A percentile compares a stretch with the other conserved stretches of the same genome.
Evolutionary conservation across 92 coral and sea anemone genomes (phyloP).

Genomic region (Isaurus tuberculatus): DNA sequence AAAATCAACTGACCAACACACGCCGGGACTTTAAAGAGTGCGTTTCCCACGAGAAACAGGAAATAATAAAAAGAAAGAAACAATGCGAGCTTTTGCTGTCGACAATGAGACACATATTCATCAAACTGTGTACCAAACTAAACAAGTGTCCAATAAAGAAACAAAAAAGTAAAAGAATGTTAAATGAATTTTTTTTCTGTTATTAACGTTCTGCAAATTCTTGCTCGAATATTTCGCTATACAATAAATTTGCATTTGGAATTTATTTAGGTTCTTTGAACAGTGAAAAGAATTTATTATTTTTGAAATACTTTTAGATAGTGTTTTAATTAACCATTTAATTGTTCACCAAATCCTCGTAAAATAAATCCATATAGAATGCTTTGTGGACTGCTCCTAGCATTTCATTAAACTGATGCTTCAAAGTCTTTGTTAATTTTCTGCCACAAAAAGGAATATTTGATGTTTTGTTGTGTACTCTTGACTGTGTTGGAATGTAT

Average conservation of each 20-base stretch:
- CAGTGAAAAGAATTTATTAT: neutral
- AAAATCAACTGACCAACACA: constrained; percentile 34
- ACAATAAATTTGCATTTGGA: neutral
- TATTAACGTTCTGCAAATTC: neutral
- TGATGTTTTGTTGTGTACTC: constrained; percentile 20
- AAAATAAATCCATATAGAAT: neutral
- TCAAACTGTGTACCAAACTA: constrained; percentile 1
- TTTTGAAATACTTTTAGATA: neutral
- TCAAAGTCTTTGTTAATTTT: neutral
- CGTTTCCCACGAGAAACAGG: constrained; percentile 54
- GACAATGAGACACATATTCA: constrained; percentile 13
- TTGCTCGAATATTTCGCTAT: neutral
- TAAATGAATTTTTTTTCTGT: no score
- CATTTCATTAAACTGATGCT: neutral
- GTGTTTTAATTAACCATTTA: constrained; percentile 2
- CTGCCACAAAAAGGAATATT: neutral
- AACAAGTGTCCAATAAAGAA: neutral
- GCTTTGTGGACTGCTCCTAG: neutral
- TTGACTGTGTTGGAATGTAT: constrained; percentile 39
- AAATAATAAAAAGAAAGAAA: constrained; percentile 9
- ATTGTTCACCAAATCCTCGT: neutral
- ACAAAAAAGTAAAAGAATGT: neutral
- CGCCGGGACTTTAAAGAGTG: constrained; percentile 16
- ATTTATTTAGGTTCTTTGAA: neutral
- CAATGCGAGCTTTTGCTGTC: constrained; percentile 5